phyloP scores from a whole-genome alignment of 2,888 invertebrate species.

The Philonicus albiceps region DNA sequence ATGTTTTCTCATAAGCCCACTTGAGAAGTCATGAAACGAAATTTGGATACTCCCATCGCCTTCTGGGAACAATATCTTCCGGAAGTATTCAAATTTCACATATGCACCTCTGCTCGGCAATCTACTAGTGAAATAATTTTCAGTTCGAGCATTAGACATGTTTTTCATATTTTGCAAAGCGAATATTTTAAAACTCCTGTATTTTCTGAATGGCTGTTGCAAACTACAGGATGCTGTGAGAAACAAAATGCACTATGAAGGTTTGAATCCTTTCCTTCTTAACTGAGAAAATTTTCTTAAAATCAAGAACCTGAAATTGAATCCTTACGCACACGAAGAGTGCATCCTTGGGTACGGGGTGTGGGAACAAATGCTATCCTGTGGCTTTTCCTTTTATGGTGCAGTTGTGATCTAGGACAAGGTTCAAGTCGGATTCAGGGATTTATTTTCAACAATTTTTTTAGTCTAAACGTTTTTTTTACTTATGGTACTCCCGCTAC shows the following conservation, averaged over 20 bases:
- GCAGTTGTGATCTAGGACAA: neutral
- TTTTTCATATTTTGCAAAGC: neutral
- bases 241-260: neutral
- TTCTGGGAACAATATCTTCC: neutral
- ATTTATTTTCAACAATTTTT: neutral
- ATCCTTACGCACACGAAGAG: neutral
- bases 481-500: neutral
- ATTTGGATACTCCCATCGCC: neutral
- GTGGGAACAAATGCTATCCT: slow-evolving; percentile 35
- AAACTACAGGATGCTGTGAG: neutral
- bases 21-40: neutral
- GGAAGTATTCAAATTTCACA: neutral
- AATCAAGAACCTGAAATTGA: neutral
- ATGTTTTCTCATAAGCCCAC: neutral
- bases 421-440: neutral
- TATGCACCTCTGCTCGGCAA: neutral
- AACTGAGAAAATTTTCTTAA: neutral
- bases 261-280: neutral
- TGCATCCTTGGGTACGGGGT: neutral
- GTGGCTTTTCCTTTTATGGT: neutral
- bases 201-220: neutral
- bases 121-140: neutral
- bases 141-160: neutral
- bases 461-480: slow-evolving; percentile 6
- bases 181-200: neutral